phyloP scores from a whole-genome alignment of 1,140 invertebrate species.

The Pogonognathellus flavescens region DNA sequence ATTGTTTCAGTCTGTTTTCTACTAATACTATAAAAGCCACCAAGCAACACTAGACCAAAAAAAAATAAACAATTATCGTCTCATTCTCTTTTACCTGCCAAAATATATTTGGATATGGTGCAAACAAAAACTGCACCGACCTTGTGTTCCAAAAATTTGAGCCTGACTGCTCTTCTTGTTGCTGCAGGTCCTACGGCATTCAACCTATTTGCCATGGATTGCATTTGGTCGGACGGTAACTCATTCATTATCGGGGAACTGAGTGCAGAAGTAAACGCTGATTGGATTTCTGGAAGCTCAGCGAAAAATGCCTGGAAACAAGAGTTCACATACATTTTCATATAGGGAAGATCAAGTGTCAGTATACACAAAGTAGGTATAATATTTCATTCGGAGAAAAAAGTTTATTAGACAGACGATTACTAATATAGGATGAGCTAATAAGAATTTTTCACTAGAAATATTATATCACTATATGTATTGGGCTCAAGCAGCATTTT shows the following conservation, averaged over 20 bases:
- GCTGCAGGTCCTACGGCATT: slow-evolving; percentile 80
- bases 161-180: slow-evolving; percentile 81
- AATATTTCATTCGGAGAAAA: not conserved
- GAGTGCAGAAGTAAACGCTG: slow-evolving; percentile 81
- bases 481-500: slow-evolving; percentile 1
- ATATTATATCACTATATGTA: not conserved
- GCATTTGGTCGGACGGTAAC: slow-evolving; percentile 83
- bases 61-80: not conserved
- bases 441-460: slow-evolving; percentile 39
- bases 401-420: not conserved
- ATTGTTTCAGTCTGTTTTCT: slow-evolving; percentile 88
- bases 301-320: slow-evolving; percentile 84
- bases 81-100: no score
- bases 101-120: no score
- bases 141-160: slow-evolving; percentile 92
- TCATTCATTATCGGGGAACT: slow-evolving; percentile 75
- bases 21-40: slow-evolving; percentile 90
- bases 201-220: slow-evolving; percentile 83
- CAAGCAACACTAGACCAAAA: slow-evolving; percentile 79
- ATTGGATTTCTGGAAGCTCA: slow-evolving; percentile 81
- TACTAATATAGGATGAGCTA: not conserved
- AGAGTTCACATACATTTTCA: slow-evolving; percentile 45
- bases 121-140: slow-evolving; percentile 69
- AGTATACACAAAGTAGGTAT: not conserved
- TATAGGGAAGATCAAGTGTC: no score